phyloP scores from a whole-genome alignment of 2,797 vertebrate species.

The Petrocephalus schoutedeni region DNA sequence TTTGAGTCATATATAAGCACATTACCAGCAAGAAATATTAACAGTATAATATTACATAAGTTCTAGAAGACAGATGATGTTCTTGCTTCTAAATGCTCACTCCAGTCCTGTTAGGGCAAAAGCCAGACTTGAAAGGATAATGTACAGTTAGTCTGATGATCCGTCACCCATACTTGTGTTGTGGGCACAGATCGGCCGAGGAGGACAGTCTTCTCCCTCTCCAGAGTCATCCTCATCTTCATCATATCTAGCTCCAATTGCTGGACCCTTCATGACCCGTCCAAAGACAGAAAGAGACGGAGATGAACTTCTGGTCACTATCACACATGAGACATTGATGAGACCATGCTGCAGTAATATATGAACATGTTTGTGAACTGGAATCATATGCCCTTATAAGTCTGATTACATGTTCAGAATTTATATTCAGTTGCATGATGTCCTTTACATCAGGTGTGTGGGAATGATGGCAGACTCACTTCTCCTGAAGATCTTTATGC shows the following conservation, averaged over 20 bases:
- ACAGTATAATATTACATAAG: background rate
- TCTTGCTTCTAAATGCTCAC: background rate
- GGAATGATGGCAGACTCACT: constrained; percentile 45
- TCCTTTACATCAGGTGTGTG: background rate
- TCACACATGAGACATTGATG: background rate
- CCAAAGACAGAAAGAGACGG: background rate
- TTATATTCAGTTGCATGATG: background rate
- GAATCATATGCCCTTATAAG: background rate
- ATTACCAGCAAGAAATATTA: background rate
- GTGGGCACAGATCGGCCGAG: constrained; percentile 32
- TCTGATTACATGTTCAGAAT: background rate
- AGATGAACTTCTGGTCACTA: background rate
- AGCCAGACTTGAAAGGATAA: background rate
- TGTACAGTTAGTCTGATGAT: background rate
- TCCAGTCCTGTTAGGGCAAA: background rate
- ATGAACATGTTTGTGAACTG: background rate
- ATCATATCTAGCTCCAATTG: constrained; percentile 59
- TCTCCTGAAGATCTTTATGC: constrained; percentile 50
- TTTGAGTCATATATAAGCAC: background rate
- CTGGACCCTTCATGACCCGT: constrained; percentile 50
- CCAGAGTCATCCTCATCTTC: constrained; percentile 52
- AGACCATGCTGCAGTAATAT: background rate
- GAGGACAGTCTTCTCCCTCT: constrained; percentile 34
- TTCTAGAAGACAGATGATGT: background rate
- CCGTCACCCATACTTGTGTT: constrained; percentile 41